Evolutionary conservation across 2,797 vertebrate genomes (phyloP), one percentile per base, ranked within the genome.

Genomic region (Erithacus rubecula): DNA sequence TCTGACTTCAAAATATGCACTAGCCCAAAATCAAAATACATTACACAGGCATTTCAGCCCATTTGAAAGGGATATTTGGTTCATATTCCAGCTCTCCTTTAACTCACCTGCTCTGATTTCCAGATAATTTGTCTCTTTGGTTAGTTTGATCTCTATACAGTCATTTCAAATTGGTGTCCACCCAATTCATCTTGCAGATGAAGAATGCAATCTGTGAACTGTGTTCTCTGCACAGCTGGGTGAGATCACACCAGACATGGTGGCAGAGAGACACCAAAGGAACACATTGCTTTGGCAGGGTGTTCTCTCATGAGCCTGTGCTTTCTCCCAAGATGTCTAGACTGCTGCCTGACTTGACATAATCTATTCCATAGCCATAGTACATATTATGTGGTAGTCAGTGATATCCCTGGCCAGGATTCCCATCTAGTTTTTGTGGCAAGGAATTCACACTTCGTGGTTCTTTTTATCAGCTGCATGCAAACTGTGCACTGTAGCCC

Each of bases 401-500:
- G 49, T 2, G 3, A 43, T 80, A 86, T 82, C 72, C 19, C 53
- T 83, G 67, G 87, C 86, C 78, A 86, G 83, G 41, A 83, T 91
- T 95, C 27, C 72, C 88, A 77, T 93, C 87, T 91, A 92, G 10
- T 37, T 93, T 93, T 64, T 78, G 53, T 87, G 87, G 69, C 3
- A n/a, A 88, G 87, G 72, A 91, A 80, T 96, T 97, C 72, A 74
- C 59, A 15, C 68, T 79, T n/a, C 5, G 2, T 77, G 46, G 20
- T 91, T 95, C 70, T 92, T 85, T 80, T 90, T 92, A 84, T 79
- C 87, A 90, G 44, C 56, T 60, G 43, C 59, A n/a, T 68, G 77
- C 82, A 84, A 87, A 87, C 65, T n/a, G 43, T 83, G 37, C 3
- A 10, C 27, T 82, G 30, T 53, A 63, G 44, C 37, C 39, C 43